phyloP scores from a whole-genome alignment of 2,113 vertebrate genomes.

The Phaethornis superciliosus region DNA sequence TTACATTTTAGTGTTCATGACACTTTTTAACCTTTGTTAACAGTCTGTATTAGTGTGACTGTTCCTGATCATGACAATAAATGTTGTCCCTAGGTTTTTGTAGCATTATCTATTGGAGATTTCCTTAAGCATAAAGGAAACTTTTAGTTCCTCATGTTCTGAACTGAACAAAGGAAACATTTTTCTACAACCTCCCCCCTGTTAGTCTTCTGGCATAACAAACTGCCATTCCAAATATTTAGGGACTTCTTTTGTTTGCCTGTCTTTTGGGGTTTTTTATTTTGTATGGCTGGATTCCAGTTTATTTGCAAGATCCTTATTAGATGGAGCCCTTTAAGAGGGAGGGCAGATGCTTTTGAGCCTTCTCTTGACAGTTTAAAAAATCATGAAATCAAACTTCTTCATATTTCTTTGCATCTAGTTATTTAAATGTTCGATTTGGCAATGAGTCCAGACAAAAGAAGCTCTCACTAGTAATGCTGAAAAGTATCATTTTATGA shows the following conservation, averaged over 20 bases:
- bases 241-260: neutral
- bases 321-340: neutral
- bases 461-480: neutral
- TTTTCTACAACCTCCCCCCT: neutral
- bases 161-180: neutral
- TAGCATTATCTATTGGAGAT: neutral
- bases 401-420: neutral
- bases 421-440: neutral
- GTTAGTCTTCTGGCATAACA: neutral
- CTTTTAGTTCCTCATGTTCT: neutral
- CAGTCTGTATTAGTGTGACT: neutral
- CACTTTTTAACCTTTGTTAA: neutral
- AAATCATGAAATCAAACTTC: neutral
- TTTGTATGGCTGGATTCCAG: neutral
- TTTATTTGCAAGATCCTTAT: neutral
- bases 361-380: neutral
- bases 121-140: neutral
- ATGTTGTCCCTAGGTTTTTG: neutral
- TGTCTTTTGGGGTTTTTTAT: neutral
- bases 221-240: neutral
- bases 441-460: neutral
- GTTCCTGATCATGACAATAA: neutral
- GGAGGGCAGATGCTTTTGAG: neutral
- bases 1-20: neutral
- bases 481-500: neutral